phyloP scores from a whole-genome alignment of 2,113 vertebrate species.

The Tetraodon nigroviridis region DNA sequence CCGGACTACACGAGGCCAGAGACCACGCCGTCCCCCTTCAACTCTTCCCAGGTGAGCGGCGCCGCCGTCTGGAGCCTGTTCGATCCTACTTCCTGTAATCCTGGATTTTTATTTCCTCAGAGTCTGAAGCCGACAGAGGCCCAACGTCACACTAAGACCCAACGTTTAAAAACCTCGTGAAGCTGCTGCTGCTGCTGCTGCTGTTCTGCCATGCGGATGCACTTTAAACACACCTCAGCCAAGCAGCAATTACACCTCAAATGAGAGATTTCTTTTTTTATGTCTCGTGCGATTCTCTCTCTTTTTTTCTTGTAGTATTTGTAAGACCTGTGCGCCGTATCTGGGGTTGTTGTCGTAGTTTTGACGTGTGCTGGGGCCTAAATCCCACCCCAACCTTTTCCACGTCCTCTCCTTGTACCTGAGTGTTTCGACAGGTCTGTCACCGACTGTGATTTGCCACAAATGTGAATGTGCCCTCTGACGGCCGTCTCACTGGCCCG shows the following conservation, averaged over 20 bases:
- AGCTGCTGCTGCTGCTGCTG: neutral
- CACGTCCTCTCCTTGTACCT: conserved; percentile 18
- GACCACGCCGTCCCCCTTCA: conserved; percentile 40
- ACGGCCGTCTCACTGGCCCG: conserved; percentile 26
- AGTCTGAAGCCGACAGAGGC: conserved; percentile 44
- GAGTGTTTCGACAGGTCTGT: conserved; percentile 36
- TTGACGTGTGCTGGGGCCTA: too few species aligned
- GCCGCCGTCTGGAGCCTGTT: too few species aligned
- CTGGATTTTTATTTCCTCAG: conserved; percentile 27
- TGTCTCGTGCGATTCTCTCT: conserved; percentile 4
- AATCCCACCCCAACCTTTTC: too few species aligned
- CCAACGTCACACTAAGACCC: conserved; percentile 41
- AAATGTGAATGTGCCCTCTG: conserved; percentile 59
- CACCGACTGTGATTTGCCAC: conserved; percentile 36
- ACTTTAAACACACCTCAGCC: conserved; percentile 13
- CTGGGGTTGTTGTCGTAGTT: too few species aligned
- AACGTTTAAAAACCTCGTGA: neutral
- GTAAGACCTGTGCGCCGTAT: conserved; percentile 23
- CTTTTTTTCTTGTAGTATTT: conserved; percentile 22
- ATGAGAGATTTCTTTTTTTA: conserved; percentile 10
- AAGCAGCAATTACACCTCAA: conserved; percentile 21
- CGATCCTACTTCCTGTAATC: neutral
- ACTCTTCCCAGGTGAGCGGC: conserved; percentile 43
- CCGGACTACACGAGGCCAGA: conserved; percentile 84
- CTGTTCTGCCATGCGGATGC: neutral